These are phyloP conservation scores for Oryctes rhinoceros DNA, from an alignment of 1,140 invertebrate genomes.

Conservation along the genomic window DNA sequence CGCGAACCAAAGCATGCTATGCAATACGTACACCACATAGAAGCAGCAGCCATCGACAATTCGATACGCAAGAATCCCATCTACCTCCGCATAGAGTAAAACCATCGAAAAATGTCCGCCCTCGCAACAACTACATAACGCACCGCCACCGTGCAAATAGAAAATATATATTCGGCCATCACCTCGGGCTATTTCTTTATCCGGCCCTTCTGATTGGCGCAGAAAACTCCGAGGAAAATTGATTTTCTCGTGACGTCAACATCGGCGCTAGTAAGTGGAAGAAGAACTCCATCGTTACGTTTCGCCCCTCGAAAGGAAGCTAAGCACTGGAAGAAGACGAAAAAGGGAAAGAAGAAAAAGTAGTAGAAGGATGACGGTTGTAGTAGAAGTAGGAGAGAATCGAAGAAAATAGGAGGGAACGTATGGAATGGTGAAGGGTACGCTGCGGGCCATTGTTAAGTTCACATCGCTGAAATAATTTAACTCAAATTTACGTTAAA, in stretches of 20 bases:
- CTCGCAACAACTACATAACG: not conserved
- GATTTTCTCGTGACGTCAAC: conserved; percentile 49
- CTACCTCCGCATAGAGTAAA: too few species aligned
- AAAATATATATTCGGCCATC: conserved; percentile 46
- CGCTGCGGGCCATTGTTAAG: too few species aligned
- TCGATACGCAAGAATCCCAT: too few species aligned
- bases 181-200: conserved; percentile 47
- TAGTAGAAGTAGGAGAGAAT: not conserved
- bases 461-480: too few species aligned
- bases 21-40: too few species aligned
- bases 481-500: too few species aligned
- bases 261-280: conserved; percentile 19
- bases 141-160: conserved; percentile 18
- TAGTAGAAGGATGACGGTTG: not conserved
- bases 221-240: conserved; percentile 48
- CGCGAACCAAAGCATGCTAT: too few species aligned
- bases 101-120: not conserved
- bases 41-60: too few species aligned
- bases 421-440: not conserved
- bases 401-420: not conserved
- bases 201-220: conserved; percentile 45
- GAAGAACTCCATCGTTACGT: not conserved
- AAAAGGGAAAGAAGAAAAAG: too few species aligned
- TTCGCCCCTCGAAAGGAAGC: not conserved
- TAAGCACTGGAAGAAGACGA: not conserved